Evolutionary conservation across 2,797 vertebrate genomes (phyloP).

Genomic region (Enteromius thamalakanensis): DNA sequence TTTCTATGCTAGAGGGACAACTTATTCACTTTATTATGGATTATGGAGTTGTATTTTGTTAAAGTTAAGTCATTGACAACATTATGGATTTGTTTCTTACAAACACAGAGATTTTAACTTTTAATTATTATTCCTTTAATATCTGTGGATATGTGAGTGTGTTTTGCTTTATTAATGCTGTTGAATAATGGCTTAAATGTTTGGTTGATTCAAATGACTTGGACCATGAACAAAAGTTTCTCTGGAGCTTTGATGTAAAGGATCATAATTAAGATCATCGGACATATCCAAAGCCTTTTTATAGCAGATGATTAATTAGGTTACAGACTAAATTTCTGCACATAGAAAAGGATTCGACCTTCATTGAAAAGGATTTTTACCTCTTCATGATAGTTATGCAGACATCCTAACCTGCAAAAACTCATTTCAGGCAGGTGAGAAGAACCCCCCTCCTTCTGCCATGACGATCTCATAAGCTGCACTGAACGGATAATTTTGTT

Average conservation of each 20-base stretch:
- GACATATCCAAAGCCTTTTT: conserved; percentile 59
- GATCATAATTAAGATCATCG: conserved; percentile 56
- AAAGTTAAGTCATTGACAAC: background rate
- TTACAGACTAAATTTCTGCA: conserved; percentile 42
- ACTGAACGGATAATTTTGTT: too few species aligned
- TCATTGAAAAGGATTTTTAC: conserved; percentile 22
- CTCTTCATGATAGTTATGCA: conserved; percentile 3
- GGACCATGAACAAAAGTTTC: background rate
- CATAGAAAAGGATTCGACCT: conserved; percentile 9
- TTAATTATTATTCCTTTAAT: background rate
- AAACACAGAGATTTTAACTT: background rate
- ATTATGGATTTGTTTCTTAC: background rate
- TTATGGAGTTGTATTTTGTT: background rate
- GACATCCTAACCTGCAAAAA: too few species aligned
- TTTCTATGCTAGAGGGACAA: background rate
- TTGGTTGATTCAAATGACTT: background rate
- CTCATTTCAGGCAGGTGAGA: too few species aligned
- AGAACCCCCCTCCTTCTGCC: too few species aligned
- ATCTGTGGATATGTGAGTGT: background rate
- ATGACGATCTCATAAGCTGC: too few species aligned
- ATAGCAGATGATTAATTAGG: conserved; percentile 64
- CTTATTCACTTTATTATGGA: background rate
- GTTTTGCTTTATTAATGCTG: background rate
- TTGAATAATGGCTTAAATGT: background rate
- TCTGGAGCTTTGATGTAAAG: conserved; percentile 29